Percentiles rank a stretch among this genome's conserved stretches.
Conservation (phyloP, 2,797 vertebrate genomes). For the Harpagifer antarcticus region DNA sequence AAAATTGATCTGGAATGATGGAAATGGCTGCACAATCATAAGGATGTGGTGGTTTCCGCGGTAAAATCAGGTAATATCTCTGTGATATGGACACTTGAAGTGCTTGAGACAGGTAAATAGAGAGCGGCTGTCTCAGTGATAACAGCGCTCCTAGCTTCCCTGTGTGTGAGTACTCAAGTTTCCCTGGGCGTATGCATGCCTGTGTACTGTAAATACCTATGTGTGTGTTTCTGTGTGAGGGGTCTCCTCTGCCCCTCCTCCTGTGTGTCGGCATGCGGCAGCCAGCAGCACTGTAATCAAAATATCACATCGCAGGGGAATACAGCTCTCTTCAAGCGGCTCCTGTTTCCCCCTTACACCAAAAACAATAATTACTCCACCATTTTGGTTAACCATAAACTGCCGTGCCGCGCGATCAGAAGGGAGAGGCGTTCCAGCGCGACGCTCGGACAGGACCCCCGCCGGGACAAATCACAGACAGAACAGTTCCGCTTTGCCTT, state of each 20-base stretch:
- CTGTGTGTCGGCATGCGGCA: slow-evolving; percentile 69
- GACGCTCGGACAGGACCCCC: slow-evolving; percentile 85
- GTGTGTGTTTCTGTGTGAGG: slow-evolving; percentile 18
- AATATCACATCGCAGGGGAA: slow-evolving; percentile 93
- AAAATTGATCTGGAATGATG: slow-evolving; percentile 74
- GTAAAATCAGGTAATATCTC: slow-evolving; percentile 64
- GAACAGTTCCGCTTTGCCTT: slow-evolving; percentile 83
- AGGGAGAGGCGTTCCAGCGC: slow-evolving; percentile 87
- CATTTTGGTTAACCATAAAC: slow-evolving; percentile 96
- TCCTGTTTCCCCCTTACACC: slow-evolving; percentile 88
- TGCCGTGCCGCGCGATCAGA: slow-evolving; percentile 87
- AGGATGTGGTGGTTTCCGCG: slow-evolving; percentile 28
- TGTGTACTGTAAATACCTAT: slow-evolving; percentile 62
- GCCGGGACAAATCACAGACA: slow-evolving; percentile 86
- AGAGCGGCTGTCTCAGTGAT: slow-evolving; percentile 40
- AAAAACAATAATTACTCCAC: slow-evolving; percentile 94
- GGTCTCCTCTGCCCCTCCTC: slow-evolving; percentile 24
- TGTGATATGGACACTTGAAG: slow-evolving; percentile 63
- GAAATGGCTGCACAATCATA: slow-evolving; percentile 66
- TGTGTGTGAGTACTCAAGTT: slow-evolving; percentile 43
- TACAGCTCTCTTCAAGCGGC: slow-evolving; percentile 90
- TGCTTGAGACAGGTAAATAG: slow-evolving; percentile 50
- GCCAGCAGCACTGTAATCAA: slow-evolving; percentile 92
- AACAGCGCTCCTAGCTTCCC: slow-evolving; percentile 29
- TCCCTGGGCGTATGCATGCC: slow-evolving; percentile 39